These are phyloP conservation scores for Drosophila micromelanica DNA, from an alignment of 1,140 invertebrate species.

Conservation along the genomic window DNA sequence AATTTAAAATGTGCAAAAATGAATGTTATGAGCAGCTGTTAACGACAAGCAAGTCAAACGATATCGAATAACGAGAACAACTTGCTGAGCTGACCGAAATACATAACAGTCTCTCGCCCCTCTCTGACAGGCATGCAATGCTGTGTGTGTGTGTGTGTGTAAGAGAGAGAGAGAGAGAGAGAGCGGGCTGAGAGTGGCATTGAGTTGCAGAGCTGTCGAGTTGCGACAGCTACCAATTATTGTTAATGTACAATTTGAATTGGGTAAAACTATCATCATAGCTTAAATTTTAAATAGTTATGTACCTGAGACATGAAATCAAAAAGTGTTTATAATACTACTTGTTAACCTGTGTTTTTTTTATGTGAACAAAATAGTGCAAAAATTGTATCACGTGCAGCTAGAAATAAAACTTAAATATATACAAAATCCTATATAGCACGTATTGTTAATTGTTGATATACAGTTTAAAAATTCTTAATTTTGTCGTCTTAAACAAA, in stretches of 20 bases:
- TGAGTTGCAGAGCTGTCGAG: constrained; percentile 24
- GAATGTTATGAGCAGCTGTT: constrained; percentile 28
- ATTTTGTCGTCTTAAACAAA: too few relatives aligned
- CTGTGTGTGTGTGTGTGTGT: background rate
- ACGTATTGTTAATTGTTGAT: too few relatives aligned
- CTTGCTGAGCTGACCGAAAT: constrained; percentile 39
- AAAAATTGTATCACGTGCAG: too few relatives aligned
- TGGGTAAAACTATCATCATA: background rate
- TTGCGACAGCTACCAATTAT: background rate
- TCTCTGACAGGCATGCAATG: background rate
- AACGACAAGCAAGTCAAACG: constrained; percentile 13
- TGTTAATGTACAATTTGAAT: background rate
- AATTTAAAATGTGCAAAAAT: constrained; percentile 20
- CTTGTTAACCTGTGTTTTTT: too few relatives aligned
- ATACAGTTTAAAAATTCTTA: too few relatives aligned
- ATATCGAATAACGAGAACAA: constrained; percentile 38
- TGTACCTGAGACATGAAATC: too few relatives aligned
- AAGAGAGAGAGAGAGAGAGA: constrained; percentile 7
- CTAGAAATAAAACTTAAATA: too few relatives aligned
- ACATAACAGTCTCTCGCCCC: constrained; percentile 28
- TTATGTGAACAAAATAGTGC: too few relatives aligned
- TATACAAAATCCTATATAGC: too few relatives aligned
- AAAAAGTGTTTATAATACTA: too few relatives aligned
- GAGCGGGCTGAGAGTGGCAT: constrained; percentile 5
- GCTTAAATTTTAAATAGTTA: too few relatives aligned